Evolutionary conservation across 2,113 vertebrate genomes (phyloP).

Genomic region (Aegotheles bennettii): DNA sequence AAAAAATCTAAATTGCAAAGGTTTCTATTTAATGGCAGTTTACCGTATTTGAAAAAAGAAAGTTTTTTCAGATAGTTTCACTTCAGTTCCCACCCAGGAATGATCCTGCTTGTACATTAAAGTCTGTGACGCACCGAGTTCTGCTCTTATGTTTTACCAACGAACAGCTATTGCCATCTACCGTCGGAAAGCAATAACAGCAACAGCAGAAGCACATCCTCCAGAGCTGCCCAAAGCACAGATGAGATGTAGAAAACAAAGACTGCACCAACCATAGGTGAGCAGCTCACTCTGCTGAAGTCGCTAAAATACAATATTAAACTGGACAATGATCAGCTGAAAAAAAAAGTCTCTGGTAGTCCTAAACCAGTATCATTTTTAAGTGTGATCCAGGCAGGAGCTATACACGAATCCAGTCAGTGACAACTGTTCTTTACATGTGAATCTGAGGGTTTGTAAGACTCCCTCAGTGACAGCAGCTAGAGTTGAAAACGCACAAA

Average conservation of each 20-base stretch:
- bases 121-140: fast-evolving
- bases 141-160: not conserved
- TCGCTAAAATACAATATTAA: not conserved
- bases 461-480: not conserved
- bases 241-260: not conserved
- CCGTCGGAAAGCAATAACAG: conserved; percentile 50
- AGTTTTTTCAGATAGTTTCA: not conserved
- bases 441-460: fast-evolving
- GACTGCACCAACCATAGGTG: not conserved
- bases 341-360: not conserved
- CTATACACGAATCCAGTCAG: fast-evolving
- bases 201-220: not conserved
- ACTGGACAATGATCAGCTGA: not conserved
- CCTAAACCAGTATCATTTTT: not conserved
- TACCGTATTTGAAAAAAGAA: not conserved
- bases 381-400: not conserved
- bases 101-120: not conserved
- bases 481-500: not conserved
- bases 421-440: not conserved
- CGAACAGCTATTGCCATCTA: conserved; percentile 74
- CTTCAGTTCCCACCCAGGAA: not conserved
- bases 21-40: not conserved
- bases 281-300: not conserved
- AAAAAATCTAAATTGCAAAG: not conserved
- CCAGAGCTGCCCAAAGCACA: not conserved